A percentile compares a stretch with the other conserved stretches of the same genome.
Conservation (phyloP, 64 coral and sea anemone genomes). For the Catalaphyllia jardinei region DNA sequence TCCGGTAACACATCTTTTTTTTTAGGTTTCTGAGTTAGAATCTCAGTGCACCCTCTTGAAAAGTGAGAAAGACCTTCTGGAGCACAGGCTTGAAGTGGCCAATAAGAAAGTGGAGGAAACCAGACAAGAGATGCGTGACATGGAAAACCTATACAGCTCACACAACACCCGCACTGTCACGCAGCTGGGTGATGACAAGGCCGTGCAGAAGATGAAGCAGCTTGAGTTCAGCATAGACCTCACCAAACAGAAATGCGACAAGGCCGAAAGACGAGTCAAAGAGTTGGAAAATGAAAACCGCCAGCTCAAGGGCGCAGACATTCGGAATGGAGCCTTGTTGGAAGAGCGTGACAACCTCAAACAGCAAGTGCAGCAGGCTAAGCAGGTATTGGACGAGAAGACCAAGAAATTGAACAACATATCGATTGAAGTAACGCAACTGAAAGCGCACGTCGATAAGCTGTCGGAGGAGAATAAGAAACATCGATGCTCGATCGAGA, state of each 20-base stretch:
- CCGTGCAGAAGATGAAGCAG: constrained; percentile 41
- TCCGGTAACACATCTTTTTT: background rate
- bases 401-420: constrained; percentile 36
- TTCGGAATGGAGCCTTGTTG: constrained; percentile 3
- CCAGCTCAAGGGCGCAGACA: constrained; percentile 46
- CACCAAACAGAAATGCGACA: constrained; percentile 51
- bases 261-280: constrained; percentile 36
- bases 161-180: constrained; percentile 24
- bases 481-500: constrained; percentile 18
- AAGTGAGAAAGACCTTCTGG: constrained; percentile 40
- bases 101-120: constrained; percentile 43
- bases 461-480: constrained; percentile 43
- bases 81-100: constrained; percentile 27
- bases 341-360: constrained; percentile 48
- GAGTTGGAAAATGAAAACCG: constrained; percentile 54
- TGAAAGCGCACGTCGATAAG: constrained; percentile 34
- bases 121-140: constrained; percentile 45
- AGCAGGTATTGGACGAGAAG: background rate
- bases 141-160: constrained; percentile 40
- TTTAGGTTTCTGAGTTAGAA: constrained; percentile 41
- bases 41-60: constrained; percentile 28
- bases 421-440: constrained; percentile 33
- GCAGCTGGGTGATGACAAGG: constrained; percentile 12
- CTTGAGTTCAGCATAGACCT: constrained; percentile 47
- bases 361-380: constrained; percentile 18